Percentiles rank a stretch among this genome's conserved stretches.
These are phyloP conservation scores for Chloromyia formosa DNA, from an alignment of 2,888 invertebrate species.

Conservation along the genomic window DNA sequence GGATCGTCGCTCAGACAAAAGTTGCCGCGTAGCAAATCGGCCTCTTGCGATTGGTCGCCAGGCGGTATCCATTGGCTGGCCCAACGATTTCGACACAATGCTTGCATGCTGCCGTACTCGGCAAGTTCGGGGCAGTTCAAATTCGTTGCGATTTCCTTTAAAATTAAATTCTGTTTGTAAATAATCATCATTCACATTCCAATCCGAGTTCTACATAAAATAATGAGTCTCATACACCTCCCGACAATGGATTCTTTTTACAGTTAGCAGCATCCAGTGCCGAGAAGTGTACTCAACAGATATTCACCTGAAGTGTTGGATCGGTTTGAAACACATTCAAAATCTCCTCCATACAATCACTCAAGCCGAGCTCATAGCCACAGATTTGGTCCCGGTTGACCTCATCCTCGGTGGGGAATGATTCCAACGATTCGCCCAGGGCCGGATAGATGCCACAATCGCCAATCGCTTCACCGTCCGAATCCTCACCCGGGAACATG, in stretches of 20 bases:
- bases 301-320: conserved; percentile 58
- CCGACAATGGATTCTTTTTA: background rate
- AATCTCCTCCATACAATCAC: conserved; percentile 63
- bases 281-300: conserved; percentile 17
- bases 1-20: conserved; percentile 55
- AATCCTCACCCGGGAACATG: conserved; percentile 54
- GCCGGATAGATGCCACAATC: conserved; percentile 59
- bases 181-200: conserved; percentile 36
- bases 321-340: conserved; percentile 62
- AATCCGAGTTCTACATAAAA: background rate
- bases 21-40: conserved; percentile 48
- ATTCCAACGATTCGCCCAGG: conserved; percentile 58
- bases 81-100: conserved; percentile 63
- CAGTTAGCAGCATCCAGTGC: background rate
- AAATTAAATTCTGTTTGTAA: conserved; percentile 43
- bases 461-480: conserved; percentile 54
- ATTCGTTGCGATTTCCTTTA: conserved; percentile 62
- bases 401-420: conserved; percentile 59
- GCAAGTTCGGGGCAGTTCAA: conserved; percentile 62
- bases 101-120: conserved; percentile 63
- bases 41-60: conserved; percentile 53
- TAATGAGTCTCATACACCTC: background rate
- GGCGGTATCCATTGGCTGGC: conserved; percentile 59
- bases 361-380: conserved; percentile 56
- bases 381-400: conserved; percentile 58